Conservation (phyloP, 2,797 vertebrate species). For the Sardinella longiceps region DNA sequence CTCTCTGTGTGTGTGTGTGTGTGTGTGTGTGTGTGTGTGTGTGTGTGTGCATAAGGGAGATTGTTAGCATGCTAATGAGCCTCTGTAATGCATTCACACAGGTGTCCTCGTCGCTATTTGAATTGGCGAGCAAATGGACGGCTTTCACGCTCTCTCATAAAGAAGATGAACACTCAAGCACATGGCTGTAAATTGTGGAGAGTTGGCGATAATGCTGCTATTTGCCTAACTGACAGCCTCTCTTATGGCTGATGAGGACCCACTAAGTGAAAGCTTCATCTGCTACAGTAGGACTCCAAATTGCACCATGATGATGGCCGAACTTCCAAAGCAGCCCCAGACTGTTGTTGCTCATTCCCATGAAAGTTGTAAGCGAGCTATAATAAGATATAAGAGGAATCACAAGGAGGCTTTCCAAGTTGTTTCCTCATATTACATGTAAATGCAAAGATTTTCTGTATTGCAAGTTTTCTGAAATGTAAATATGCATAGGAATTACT, state of each 20-base stretch:
- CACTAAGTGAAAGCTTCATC: neutral
- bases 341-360: neutral
- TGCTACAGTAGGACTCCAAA: neutral
- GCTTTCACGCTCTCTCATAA: neutral
- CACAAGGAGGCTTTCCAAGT: no score
- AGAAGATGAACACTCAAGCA: neutral
- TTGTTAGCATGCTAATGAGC: constrained; percentile 18
- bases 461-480: no score
- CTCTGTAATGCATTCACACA: constrained; percentile 17
- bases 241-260: neutral
- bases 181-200: neutral
- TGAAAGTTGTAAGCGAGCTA: neutral
- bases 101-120: neutral
- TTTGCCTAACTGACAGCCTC: constrained; percentile 6
- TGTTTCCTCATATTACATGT: no score
- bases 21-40: neutral
- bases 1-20: neutral
- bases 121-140: neutral
- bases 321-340: neutral
- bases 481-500: no score
- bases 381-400: no score
- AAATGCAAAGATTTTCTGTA: no score
- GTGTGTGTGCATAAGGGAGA: neutral
- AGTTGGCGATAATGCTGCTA: neutral
- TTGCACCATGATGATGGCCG: constrained; percentile 1